A percentile compares a stretch with the other conserved stretches of the same genome.
phyloP scores from a whole-genome alignment of 2,888 invertebrate genomes.

The Clunio marinus region DNA sequence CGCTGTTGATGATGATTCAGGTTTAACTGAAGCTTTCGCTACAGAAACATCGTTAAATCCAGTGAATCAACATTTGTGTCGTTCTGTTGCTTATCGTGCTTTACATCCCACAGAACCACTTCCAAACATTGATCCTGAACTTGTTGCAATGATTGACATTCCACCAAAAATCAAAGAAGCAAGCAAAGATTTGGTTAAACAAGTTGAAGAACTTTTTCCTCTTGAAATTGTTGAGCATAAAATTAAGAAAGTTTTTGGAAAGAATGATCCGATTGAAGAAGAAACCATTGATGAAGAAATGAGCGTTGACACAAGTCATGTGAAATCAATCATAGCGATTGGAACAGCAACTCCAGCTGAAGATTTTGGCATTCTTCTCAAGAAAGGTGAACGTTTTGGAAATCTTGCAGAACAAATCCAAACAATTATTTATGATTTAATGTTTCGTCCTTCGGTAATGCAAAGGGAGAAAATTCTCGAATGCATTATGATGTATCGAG shows the following conservation, averaged over 20 bases:
- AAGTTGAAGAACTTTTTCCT: conserved; percentile 54
- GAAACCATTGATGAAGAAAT: conserved; percentile 12
- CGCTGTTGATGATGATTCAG: conserved; percentile 51
- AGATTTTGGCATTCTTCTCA: conserved; percentile 56
- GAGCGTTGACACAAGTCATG: background rate
- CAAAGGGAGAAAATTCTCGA: conserved; percentile 45
- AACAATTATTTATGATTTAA: conserved; percentile 45
- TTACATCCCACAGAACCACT: conserved; percentile 58
- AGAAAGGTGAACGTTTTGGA: conserved; percentile 48
- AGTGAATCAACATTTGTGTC: conserved; percentile 54
- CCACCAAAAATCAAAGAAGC: conserved; percentile 54
- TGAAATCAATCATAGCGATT: conserved; percentile 45
- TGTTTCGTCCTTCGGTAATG: conserved; percentile 44
- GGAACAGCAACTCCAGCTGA: conserved; percentile 59
- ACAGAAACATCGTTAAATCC: conserved; percentile 55
- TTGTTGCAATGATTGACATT: conserved; percentile 53
- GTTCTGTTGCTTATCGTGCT: conserved; percentile 59
- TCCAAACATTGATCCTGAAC: conserved; percentile 55
- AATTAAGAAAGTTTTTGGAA: conserved; percentile 45
- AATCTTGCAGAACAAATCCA: conserved; percentile 46
- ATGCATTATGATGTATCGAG: conserved; percentile 45
- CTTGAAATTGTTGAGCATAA: conserved; percentile 52
- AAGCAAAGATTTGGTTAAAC: conserved; percentile 52
- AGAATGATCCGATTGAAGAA: conserved; percentile 44
- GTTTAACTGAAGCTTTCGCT: conserved; percentile 52